Evolutionary conservation across 2,888 invertebrate genomes (phyloP).

Genomic region (Pachydiplax longipennis): DNA sequence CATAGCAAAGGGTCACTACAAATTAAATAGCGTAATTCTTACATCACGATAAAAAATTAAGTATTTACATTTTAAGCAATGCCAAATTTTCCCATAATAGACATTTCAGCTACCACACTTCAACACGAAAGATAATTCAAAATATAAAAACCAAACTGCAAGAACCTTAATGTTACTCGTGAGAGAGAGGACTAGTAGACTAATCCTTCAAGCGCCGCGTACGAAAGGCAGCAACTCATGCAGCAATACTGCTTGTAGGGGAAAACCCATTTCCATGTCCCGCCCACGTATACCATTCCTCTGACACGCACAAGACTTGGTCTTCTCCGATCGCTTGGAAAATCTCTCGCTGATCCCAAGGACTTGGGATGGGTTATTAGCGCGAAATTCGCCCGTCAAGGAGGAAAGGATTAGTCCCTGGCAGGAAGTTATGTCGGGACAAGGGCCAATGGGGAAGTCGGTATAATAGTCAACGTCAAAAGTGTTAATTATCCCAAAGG

Average conservation of each 20-base stretch:
- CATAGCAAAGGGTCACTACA: too few relatives aligned
- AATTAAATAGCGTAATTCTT: too few relatives aligned
- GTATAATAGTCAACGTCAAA: neutral
- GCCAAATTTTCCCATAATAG: too few relatives aligned
- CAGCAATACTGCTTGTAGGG: neutral
- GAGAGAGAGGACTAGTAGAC: too few relatives aligned
- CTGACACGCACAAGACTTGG: neutral
- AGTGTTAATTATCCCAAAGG: neutral
- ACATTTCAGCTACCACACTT: too few relatives aligned
- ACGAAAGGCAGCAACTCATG: too few relatives aligned
- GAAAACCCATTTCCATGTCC: neutral
- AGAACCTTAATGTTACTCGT: too few relatives aligned
- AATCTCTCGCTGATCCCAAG: neutral
- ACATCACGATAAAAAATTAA: too few relatives aligned
- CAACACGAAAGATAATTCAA: too few relatives aligned
- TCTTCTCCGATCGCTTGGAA: neutral
- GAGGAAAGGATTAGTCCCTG: neutral
- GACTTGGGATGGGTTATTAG: constrained; percentile 23
- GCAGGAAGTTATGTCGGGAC: neutral
- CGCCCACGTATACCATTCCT: neutral
- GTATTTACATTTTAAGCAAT: too few relatives aligned
- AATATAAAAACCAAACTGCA: too few relatives aligned
- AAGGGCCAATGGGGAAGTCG: neutral
- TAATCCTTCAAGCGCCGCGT: too few relatives aligned
- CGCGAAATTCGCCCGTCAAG: constrained; percentile 7